These are phyloP conservation scores for Urosaurus nigricauda DNA, from an alignment of 2,797 vertebrate genomes.

Conservation along the genomic window DNA sequence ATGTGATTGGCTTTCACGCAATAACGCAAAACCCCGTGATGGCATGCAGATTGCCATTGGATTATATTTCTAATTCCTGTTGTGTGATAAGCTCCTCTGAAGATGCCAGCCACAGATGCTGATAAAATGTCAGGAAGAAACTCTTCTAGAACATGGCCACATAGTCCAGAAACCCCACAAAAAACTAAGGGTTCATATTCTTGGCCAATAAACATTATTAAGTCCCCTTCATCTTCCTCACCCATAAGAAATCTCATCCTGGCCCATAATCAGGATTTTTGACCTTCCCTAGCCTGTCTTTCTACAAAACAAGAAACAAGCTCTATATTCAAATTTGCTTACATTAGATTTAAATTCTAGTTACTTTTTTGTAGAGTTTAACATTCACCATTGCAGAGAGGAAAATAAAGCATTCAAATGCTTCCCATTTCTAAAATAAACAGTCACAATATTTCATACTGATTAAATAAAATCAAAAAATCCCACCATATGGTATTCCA, in stretches of 20 bases:
- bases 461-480: slow-evolving; percentile 50
- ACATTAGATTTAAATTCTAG: neutral
- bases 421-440: slow-evolving; percentile 37
- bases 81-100: no score
- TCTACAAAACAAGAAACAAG: slow-evolving; percentile 18
- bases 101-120: no score
- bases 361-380: slow-evolving; percentile 15
- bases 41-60: no score
- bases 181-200: neutral
- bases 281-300: neutral
- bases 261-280: no score
- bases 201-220: neutral
- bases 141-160: no score
- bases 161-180: no score
- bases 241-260: no score
- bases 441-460: slow-evolving; percentile 12
- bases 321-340: slow-evolving; percentile 14
- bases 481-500: slow-evolving; percentile 49
- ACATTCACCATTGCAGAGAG: neutral
- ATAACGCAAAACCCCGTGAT: no score
- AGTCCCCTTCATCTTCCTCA: no score
- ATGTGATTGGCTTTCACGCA: no score
- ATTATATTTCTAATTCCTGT: no score
- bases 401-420: neutral
- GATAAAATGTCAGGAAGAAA: no score